Conservation (phyloP, 2,113 vertebrate species). For the Pristiophorus japonicus region DNA sequence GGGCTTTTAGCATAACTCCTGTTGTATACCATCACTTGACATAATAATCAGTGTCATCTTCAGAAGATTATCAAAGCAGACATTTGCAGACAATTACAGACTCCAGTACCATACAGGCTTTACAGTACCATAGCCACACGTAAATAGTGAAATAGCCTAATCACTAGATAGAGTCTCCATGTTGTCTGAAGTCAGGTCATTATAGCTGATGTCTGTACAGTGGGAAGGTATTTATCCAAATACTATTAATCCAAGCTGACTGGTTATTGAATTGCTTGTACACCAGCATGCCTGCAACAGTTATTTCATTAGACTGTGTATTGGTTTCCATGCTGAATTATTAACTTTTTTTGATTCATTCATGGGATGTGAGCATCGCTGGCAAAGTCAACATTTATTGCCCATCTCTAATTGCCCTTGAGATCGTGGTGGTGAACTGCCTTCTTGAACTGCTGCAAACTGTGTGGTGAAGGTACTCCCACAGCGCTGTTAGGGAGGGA, state of each 20-base stretch:
- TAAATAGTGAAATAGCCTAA: neutral
- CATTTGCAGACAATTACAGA: neutral
- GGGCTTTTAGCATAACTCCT: neutral
- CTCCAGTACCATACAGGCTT: neutral
- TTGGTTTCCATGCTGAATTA: neutral
- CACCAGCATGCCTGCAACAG: neutral
- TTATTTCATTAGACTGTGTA: neutral
- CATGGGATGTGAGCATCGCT: no score
- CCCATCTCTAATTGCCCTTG: no score
- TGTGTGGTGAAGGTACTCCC: no score
- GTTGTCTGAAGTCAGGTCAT: neutral
- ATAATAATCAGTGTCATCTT: neutral
- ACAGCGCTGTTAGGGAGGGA: no score
- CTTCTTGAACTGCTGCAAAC: no score
- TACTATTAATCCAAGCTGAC: neutral
- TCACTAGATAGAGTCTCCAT: neutral
- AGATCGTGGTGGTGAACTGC: no score
- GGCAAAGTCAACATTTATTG: no score
- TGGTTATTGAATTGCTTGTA: neutral
- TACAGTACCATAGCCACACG: neutral
- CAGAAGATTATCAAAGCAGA: neutral
- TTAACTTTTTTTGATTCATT: neutral
- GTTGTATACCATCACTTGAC: neutral
- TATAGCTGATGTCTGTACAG: neutral
- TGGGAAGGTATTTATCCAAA: neutral